Percentiles rank a stretch among this genome's conserved stretches.
Evolutionary conservation across 2,888 invertebrate species (phyloP).

Genomic region (Machimus rusticus): DNA sequence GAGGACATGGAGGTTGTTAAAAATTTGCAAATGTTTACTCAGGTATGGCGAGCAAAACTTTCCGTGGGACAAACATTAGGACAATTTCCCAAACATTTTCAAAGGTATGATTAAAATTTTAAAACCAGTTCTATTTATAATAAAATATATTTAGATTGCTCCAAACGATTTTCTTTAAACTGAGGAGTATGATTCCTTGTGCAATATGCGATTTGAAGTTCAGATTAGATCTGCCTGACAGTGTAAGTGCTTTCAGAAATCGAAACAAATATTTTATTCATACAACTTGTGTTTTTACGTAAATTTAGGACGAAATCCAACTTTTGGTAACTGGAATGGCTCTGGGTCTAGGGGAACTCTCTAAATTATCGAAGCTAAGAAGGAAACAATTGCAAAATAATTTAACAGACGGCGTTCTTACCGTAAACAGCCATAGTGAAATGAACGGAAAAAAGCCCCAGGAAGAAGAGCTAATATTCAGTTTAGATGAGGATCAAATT

Average conservation of each 20-base stretch:
- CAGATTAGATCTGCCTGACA: slow-evolving; percentile 86
- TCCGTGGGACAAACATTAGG: slow-evolving; percentile 64
- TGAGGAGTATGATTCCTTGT: slow-evolving; percentile 86
- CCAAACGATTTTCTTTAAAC: slow-evolving; percentile 85
- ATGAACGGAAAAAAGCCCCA: slow-evolving; percentile 54
- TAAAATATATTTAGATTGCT: slow-evolving; percentile 63
- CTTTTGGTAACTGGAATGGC: slow-evolving; percentile 80
- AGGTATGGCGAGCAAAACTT: slow-evolving; percentile 77
- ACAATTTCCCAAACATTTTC: slow-evolving; percentile 67
- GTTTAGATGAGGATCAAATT: slow-evolving; percentile 78
- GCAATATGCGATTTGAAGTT: slow-evolving; percentile 83
- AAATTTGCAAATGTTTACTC: slow-evolving; percentile 84
- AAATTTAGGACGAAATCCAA: slow-evolving; percentile 70
- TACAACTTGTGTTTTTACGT: not conserved
- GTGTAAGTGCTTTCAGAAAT: slow-evolving; percentile 62
- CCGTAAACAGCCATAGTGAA: slow-evolving; percentile 43
- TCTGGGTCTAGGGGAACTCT: slow-evolving; percentile 73
- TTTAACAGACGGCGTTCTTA: slow-evolving; percentile 36
- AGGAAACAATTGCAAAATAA: slow-evolving; percentile 56
- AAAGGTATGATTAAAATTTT: slow-evolving; percentile 54
- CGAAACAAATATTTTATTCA: not conserved
- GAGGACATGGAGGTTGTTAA: slow-evolving; percentile 72
- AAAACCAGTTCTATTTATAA: not conserved
- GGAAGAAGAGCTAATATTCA: slow-evolving; percentile 85
- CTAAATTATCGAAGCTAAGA: slow-evolving; percentile 64